Evolutionary conservation across 2,113 vertebrate species (phyloP), one percentile per base, ranked within the genome.

Genomic region (Pipra filicauda): DNA sequence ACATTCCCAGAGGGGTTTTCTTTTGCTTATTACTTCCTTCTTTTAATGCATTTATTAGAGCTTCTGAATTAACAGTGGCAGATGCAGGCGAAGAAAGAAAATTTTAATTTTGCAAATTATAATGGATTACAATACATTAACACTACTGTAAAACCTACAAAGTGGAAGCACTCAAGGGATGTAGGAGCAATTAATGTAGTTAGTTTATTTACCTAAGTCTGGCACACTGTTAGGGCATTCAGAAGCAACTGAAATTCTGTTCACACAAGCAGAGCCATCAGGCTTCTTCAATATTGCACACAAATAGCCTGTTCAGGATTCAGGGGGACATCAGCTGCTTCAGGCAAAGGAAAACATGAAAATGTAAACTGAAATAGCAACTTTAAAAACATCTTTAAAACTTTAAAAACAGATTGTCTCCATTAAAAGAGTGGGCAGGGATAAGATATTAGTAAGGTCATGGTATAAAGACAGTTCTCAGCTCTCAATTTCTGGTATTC

Each of bases 51-150:
- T 94, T 96, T 95, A 93, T 96, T 96, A 97, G 57, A 88, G 79
- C 37, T 92, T 77, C 85, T 88, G 82, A 93, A 95, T 95, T 95
- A 96, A 92, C 75, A 95, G 79, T 52, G 74, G 92, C 85, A 97
- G 88, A 92, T 87, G 82, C 52, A 80, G 75, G 90, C 79, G 93
- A 82, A 94, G 81, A 81, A 93, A 92, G 91, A 66, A 92, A 96
- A 85, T 79, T 87, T 94, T 95, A 95, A 96, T 96, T 97, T 91
- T 94, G 88, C 75, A 94, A 86, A 93, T 95, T 91, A 95, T 93
- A 94, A 85, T 85, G 69, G 86, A 94, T 96, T 95, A 94, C 67
- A 88, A 88, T 88, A 91, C 66, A 89, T 96, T 96, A 96, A 79
- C 74, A 77, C 80, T 91, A 71, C 91, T 85, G 90, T 73, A 89